Evolutionary conservation across 2,797 vertebrate species (phyloP), one percentile per base, ranked within the genome.

Genomic region (Brotogeris chrysoptera): DNA sequence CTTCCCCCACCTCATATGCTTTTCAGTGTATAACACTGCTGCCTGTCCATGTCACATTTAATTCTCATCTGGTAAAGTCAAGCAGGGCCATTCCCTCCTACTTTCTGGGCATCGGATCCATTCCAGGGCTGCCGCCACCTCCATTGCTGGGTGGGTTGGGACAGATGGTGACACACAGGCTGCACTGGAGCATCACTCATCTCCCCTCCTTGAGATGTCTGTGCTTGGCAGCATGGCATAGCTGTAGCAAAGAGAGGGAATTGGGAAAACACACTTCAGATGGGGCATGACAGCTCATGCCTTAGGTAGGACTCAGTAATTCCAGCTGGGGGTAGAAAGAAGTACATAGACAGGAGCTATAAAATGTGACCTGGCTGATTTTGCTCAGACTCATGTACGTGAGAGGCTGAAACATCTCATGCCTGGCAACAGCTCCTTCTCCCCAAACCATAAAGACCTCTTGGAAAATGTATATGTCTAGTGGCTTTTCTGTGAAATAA

Each of bases 401-500:
- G 91, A 94, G 61, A 78, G 38, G 7, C 81, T 1, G 57, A 53
- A 78, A 44, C 28, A 21, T 53, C 85, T 87, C 65, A 55, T 55
- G 41, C 74, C 64, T 9, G 15, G 39, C 80, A 46, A 2, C 91
- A 71, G 71, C 66, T 77, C 83, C 90, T 93, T 93, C 82, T 94
- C 70, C 43, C 47, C 0, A 0, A 70, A 92, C 71, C 86, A 80
- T 47, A 88, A 96, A 87, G 90, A 68, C 53, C 60, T 86, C 88
- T 87, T 53, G 88, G 91, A 86, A 92, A 87, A 95, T 44, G 38
- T 90, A 78, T 82, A 88, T 44, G 68, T 93, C 84, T 55, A 92
- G 91, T 80, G 91, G 77, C 95, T 96, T 92, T 92, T 68, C 95
- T 92, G 78, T 77, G 90, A 83, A 94, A 70, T 70, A 76, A 93